Evolutionary conservation across 1,140 invertebrate species (phyloP).

Genomic region (Philopotamus ludificatus): DNA sequence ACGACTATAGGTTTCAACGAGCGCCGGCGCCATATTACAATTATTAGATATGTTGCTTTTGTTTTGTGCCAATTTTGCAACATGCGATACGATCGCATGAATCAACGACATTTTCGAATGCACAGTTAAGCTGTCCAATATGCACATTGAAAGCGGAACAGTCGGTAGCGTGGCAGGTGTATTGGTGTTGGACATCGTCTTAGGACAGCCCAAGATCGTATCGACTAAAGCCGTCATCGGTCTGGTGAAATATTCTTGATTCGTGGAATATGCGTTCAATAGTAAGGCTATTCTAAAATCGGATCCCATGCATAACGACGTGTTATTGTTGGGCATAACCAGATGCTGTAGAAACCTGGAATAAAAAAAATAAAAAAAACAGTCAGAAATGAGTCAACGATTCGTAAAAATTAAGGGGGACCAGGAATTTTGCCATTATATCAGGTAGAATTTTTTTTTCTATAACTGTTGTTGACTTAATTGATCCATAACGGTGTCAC

Average conservation of each 20-base stretch:
- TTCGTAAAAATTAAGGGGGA: no score
- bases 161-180: conserved; percentile 61
- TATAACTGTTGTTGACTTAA: no score
- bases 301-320: conserved; percentile 67
- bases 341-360: conserved; percentile 79
- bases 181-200: conserved; percentile 57
- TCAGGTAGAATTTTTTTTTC: no score
- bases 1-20: conserved; percentile 93
- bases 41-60: conserved; percentile 71
- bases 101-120: conserved; percentile 98
- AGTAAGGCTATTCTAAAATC: conserved; percentile 89
- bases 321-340: conserved; percentile 67
- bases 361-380: no score
- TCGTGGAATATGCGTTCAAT: conserved; percentile 93
- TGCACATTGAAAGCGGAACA: conserved; percentile 85
- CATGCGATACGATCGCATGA: conserved; percentile 86
- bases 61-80: conserved; percentile 83
- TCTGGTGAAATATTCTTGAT: conserved; percentile 78
- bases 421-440: no score
- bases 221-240: conserved; percentile 89
- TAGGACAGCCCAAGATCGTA: conserved; percentile 75
- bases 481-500: no score
- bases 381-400: no score
- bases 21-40: conserved; percentile 76
- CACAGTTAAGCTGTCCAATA: conserved; percentile 92